Conservation (phyloP, 2,113 vertebrate genomes). For the Pterophyllum scalare region DNA sequence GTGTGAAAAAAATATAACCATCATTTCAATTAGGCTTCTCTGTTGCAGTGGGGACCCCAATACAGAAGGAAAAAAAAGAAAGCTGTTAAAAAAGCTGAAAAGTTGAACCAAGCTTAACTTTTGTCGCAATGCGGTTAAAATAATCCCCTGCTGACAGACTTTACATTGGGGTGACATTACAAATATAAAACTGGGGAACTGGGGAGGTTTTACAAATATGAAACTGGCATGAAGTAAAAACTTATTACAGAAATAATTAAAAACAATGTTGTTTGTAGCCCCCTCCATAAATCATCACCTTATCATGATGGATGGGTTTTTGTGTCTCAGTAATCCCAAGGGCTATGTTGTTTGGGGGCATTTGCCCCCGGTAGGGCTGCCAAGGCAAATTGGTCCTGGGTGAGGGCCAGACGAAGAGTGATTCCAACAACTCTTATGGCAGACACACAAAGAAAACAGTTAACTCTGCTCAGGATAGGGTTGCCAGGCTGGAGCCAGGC, state of each 20-base stretch:
- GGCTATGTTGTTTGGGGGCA: no score
- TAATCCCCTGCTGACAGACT: neutral
- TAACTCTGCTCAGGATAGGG: no score
- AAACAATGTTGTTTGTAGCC: neutral
- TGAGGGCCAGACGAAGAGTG: no score
- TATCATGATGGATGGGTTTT: no score
- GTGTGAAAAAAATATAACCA: neutral
- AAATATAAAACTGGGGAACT: neutral
- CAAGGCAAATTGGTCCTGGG: no score
- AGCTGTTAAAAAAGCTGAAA: neutral
- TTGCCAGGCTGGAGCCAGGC: no score
- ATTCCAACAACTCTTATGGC: no score
- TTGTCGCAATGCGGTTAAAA: conserved; percentile 22
- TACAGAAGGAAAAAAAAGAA: neutral
- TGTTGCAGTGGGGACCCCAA: neutral
- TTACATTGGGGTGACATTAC: neutral
- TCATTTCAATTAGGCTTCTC: neutral
- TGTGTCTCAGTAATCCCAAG: no score
- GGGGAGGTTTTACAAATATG: neutral
- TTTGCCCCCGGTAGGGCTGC: no score
- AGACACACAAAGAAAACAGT: no score
- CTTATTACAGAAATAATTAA: neutral
- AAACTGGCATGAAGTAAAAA: no score
- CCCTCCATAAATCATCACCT: no score
- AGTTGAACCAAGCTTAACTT: neutral